Percentiles rank a stretch among this genome's conserved stretches.
Conservation (phyloP, 2,888 invertebrate species). For the Cryptocheilus praepositus region DNA sequence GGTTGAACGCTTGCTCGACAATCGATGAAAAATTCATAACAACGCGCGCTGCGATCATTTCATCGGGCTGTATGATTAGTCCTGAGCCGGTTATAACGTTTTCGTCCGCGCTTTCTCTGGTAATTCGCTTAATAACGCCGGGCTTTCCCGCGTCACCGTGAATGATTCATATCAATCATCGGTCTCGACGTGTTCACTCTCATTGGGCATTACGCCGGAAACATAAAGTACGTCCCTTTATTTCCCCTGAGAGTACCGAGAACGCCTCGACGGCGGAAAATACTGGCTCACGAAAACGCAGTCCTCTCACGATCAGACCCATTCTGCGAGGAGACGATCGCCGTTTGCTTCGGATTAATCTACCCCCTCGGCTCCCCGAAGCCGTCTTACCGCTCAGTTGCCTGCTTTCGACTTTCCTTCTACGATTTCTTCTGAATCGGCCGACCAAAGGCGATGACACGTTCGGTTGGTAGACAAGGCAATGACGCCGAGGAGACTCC, state of each 20-base stretch:
- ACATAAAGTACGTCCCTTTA: slow-evolving; percentile 45
- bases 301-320: slow-evolving; percentile 53
- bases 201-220: slow-evolving; percentile 26
- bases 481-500: slow-evolving; percentile 16
- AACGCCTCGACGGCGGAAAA: slow-evolving; percentile 17
- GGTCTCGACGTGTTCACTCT: slow-evolving; percentile 12
- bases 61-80: no score
- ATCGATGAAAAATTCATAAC: no score
- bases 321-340: slow-evolving; percentile 43
- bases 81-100: no score
- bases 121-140: no score
- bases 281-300: slow-evolving; percentile 36
- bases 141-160: background rate
- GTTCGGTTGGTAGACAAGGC: background rate
- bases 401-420: slow-evolving; percentile 11
- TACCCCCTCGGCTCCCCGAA: slow-evolving; percentile 3
- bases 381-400: background rate
- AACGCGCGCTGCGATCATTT: no score
- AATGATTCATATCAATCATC: slow-evolving; percentile 22
- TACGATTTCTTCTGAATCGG: background rate
- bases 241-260: slow-evolving; percentile 43
- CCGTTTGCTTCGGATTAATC: slow-evolving; percentile 46
- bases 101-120: no score
- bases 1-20: no score
- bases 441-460: slow-evolving; percentile 33